phyloP scores from a whole-genome alignment of 1,140 invertebrate species.

The Aleiodes sp. region DNA sequence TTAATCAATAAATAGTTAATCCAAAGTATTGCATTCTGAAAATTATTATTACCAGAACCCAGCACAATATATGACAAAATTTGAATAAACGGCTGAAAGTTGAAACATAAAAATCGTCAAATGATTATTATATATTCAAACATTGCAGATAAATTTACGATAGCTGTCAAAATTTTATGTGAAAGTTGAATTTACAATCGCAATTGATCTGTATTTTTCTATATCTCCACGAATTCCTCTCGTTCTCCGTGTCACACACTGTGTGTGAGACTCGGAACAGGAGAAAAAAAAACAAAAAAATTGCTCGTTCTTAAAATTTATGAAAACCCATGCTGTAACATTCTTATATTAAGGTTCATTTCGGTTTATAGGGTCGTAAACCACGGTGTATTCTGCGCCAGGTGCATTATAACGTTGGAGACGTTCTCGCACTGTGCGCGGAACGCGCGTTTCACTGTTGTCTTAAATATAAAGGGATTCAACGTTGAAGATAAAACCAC shows the following conservation, averaged over 20 bases:
- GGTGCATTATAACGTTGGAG: conserved; percentile 49
- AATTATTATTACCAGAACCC: too few relatives aligned
- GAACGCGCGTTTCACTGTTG: conserved; percentile 23
- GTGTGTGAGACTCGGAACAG: neutral
- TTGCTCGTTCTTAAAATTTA: conserved; percentile 46
- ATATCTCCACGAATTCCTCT: neutral
- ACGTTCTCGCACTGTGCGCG: conserved; percentile 11
- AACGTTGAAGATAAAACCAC: neutral
- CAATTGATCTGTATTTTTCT: neutral
- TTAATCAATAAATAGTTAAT: too few relatives aligned
- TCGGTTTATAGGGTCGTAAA: conserved; percentile 57
- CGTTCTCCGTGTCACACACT: conserved; percentile 13
- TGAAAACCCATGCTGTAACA: conserved; percentile 53
- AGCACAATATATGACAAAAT: neutral
- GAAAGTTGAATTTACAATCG: neutral
- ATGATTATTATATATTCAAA: conserved; percentile 10
- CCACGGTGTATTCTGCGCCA: conserved; percentile 38
- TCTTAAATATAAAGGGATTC: conserved; percentile 31
- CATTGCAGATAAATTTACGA: conserved; percentile 1
- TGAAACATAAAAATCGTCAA: neutral
- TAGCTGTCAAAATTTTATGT: conserved; percentile 14
- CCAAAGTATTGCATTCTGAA: too few relatives aligned
- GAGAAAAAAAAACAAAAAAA: too few relatives aligned
- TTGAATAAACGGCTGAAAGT: neutral
- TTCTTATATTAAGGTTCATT: conserved; percentile 56